Evolutionary conservation across 2,888 invertebrate species (phyloP), one percentile per base, ranked within the genome.

Genomic region (Caenorhabditis doughertyi): DNA sequence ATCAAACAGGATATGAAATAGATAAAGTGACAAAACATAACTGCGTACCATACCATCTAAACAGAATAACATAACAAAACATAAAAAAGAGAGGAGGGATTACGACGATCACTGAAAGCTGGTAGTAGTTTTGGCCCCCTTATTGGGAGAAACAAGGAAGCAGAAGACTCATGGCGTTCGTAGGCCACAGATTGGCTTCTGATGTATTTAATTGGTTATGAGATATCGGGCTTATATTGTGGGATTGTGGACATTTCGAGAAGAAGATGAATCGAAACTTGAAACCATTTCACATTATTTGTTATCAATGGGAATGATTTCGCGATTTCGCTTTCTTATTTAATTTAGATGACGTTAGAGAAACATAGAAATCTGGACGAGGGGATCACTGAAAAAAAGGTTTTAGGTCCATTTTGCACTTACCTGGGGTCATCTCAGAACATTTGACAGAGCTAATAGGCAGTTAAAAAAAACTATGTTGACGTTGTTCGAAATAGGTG

Each of bases 211-310:
- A 74, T 56, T 65, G 74, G 65, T 74, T 74, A 74, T 74, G 74
- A 56, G 74, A 73, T 73, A 42, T 73, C 64, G 64, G 73, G 58
- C 49, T 65, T 64, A 74, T 65, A 55, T 47, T 58, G 74, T 74
- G 74, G 65, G 74, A 74, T 74, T 74, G 74, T 65, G 74, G 74
- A 74, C 74, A 74, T 65, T 74, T 67, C 47, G 53, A 64, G 73
- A 72, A 35, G 29, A 21, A 49, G 65, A 65, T 51, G 47, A 25
- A 56, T 73, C 65, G 42, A 74, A 74, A 74, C 74, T 74, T 74
- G 74, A 74, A 74, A 74, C 74, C 74, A 74, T 74, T 64, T 65
- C 64, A 13, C 73, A 73, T 73, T 73, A 73, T 73, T 64, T 73
- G 47, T 73, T 73, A 73, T 73, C 73, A 73, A 73, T 55, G 64